Conservation (phyloP, 2,797 vertebrate genomes). For the Manis javanica region DNA sequence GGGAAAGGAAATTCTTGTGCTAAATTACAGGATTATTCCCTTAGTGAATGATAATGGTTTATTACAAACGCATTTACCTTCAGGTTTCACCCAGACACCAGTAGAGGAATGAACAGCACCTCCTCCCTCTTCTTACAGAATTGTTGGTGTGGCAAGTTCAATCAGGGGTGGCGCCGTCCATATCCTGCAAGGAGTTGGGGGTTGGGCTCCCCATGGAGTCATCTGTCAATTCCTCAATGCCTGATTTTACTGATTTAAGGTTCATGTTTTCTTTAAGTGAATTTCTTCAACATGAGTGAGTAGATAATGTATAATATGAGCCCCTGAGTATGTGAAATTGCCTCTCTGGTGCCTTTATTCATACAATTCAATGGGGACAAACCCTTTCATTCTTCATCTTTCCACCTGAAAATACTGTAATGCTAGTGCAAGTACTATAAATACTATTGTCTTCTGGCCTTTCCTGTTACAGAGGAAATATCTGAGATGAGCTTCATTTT, state of each 20-base stretch:
- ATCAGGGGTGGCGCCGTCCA: not conserved
- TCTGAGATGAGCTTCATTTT: not conserved
- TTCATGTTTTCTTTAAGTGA: not conserved
- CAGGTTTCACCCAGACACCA: conserved; percentile 23
- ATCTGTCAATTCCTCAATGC: not conserved
- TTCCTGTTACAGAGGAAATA: not conserved
- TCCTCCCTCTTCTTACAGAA: not conserved
- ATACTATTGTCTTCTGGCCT: not conserved
- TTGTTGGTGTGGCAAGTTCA: not conserved
- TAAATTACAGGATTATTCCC: conserved; percentile 59
- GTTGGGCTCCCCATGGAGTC: not conserved
- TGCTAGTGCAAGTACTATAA: not conserved
- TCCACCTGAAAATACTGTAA: not conserved
- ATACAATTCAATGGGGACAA: not conserved
- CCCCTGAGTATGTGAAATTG: not conserved
- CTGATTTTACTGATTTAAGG: not conserved
- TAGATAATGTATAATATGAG: not conserved
- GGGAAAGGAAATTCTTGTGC: conserved; percentile 46
- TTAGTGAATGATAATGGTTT: conserved; percentile 50
- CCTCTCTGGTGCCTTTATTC: conserved; percentile 17
- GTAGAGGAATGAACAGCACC: not conserved
- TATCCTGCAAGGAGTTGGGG: not conserved
- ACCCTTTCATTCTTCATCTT: not conserved
- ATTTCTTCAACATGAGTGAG: not conserved
- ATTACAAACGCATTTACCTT: conserved; percentile 60